Conservation (phyloP, 2,888 invertebrate species). For the Callinectes sapidus region DNA sequence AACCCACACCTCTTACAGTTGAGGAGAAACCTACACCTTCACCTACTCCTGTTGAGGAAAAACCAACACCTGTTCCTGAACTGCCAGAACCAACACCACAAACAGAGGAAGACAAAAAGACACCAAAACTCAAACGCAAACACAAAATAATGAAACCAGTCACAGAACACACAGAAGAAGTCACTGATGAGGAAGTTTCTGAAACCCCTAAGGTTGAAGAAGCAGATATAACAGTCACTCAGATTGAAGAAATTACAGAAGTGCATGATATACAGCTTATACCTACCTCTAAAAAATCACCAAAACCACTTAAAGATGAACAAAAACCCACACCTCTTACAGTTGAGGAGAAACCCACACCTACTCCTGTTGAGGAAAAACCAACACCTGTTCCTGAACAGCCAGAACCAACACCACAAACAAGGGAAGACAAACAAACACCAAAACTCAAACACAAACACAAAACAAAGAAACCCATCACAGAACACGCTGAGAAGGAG, state of each 20-base stretch:
- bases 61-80: not conserved
- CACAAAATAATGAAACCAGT: not conserved
- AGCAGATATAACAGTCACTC: not conserved
- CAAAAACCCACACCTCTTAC: not conserved
- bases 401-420: constrained; percentile 34
- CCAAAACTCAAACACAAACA: not conserved
- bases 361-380: constrained; percentile 11
- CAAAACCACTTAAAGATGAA: not conserved
- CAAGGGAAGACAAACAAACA: constrained; percentile 34
- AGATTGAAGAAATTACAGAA: not conserved
- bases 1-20: constrained; percentile 23
- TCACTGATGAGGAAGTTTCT: not conserved
- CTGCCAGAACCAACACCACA: not conserved
- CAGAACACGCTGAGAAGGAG: not conserved
- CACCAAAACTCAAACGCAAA: not conserved
- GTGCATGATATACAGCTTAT: not conserved
- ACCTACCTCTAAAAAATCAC: too few relatives aligned
- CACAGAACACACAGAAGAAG: constrained; percentile 5
- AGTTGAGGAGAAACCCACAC: constrained; percentile 33
- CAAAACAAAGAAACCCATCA: not conserved
- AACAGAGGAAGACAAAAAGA: not conserved
- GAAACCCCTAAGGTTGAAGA: not conserved
- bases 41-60: not conserved
- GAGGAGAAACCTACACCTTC: constrained; percentile 26
- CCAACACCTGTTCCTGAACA: constrained; percentile 34